These are phyloP conservation scores for Anthopleura sola DNA, from an alignment of 64 coral and sea anemone species.

Conservation along the genomic window DNA sequence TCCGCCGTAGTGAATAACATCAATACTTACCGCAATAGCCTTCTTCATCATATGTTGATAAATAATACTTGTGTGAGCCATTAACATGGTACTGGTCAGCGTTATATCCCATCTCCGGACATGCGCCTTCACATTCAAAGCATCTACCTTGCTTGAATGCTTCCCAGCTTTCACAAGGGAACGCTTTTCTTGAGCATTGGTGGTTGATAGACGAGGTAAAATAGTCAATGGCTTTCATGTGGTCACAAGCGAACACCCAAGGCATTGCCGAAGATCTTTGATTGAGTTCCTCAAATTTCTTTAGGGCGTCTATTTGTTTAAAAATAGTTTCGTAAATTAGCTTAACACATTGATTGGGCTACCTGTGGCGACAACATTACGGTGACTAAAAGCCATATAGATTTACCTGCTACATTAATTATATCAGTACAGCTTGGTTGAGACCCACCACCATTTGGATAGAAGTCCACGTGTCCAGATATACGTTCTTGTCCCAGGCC, in stretches of 20 bases:
- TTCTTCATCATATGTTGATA: not conserved
- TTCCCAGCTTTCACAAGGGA: slow-evolving; percentile 50
- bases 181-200: slow-evolving; percentile 60
- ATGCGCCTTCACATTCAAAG: slow-evolving; percentile 59
- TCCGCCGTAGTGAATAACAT: no score
- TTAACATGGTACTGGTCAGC: slow-evolving; percentile 42
- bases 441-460: slow-evolving; percentile 73
- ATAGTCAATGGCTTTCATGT: slow-evolving; percentile 75
- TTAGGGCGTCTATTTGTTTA: no score
- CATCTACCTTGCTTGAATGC: slow-evolving; percentile 68
- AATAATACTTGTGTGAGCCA: slow-evolving; percentile 24
- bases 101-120: slow-evolving; percentile 77
- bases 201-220: slow-evolving; percentile 73
- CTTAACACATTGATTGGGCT: no score
- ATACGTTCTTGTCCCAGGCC: slow-evolving; percentile 53
- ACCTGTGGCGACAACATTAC: no score
- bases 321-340: no score
- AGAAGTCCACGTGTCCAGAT: slow-evolving; percentile 86
- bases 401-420: not conserved
- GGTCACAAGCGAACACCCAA: slow-evolving; percentile 64
- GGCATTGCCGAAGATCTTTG: slow-evolving; percentile 9
- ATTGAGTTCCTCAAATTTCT: no score
- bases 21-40: not conserved
- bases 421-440: slow-evolving; percentile 65
- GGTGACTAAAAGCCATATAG: no score